Evolutionary conservation across 30 jellyfish, hydroid and myxozoan genomes (phyloP).

Genomic region (Mastigias papua): DNA sequence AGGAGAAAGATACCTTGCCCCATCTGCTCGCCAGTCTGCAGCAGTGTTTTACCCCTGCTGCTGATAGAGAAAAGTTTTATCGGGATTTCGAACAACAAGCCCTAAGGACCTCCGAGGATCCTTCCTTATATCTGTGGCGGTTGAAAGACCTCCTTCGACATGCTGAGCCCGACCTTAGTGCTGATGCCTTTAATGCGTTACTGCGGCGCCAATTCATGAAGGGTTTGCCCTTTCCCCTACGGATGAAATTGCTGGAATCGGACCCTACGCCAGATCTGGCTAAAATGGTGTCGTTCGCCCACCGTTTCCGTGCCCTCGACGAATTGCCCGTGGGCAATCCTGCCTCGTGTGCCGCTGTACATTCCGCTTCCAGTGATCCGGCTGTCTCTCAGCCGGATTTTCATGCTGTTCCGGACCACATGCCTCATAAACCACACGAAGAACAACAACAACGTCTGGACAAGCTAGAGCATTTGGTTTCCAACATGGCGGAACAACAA

Average conservation of each 20-base stretch:
- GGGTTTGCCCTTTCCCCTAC: conserved; percentile 26
- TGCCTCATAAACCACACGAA: neutral
- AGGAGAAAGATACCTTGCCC: conserved; percentile 48
- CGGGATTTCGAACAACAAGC: conserved; percentile 49
- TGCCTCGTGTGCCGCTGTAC: conserved; percentile 50
- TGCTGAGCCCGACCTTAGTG: conserved; percentile 52
- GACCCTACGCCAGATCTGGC: conserved; percentile 51
- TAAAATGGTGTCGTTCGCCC: conserved; percentile 42
- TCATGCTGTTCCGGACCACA: conserved; percentile 11
- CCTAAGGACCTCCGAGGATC: conserved; percentile 45
- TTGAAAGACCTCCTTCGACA: conserved; percentile 53
- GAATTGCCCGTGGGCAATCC: conserved; percentile 31
- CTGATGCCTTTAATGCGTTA: conserved; percentile 36
- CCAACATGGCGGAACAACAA: conserved; percentile 41
- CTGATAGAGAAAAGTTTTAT: conserved; percentile 36
- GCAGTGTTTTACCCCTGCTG: conserved; percentile 50
- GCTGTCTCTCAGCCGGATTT: too few relatives aligned
- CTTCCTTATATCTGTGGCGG: conserved; percentile 46
- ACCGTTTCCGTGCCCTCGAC: conserved; percentile 47
- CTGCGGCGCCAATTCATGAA: conserved; percentile 24
- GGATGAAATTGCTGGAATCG: too few relatives aligned
- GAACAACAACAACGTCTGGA: neutral
- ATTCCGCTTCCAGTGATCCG: too few relatives aligned
- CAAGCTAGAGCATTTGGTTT: conserved; percentile 11
- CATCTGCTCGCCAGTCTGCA: conserved; percentile 26